Evolutionary conservation across 2,888 invertebrate species (phyloP), one percentile per base, ranked within the genome.

Genomic region (Drosophila maculinotata): DNA sequence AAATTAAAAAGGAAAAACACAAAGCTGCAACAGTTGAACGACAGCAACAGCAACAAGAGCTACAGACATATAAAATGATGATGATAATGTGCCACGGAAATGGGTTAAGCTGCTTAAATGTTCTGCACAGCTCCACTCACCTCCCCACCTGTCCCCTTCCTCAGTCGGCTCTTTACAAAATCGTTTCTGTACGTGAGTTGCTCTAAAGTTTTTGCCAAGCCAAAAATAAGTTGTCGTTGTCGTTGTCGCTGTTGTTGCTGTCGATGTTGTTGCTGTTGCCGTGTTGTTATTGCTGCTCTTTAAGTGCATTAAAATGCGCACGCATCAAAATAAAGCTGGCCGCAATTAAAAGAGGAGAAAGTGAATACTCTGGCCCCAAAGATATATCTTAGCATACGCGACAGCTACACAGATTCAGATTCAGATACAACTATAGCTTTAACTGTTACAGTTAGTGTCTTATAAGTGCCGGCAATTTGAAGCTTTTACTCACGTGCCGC

Each of bases 41-140:
- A 72, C 63, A 62, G 20, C 63, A 42, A 10, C 53, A 57, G n/a
- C 44, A 53, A 10, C 45, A 57, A 39, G 57, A 67, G 45, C 70
- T 57, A 33, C 62, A 62, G 8, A 75, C 52, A 58, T 44, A 64
- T 69, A 59, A 70, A 76, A 77, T 74, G 71, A 64, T 75, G 75
- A 87, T 78, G 78, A 73, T 87, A 78, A 87, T 82, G 81, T 79
- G 85, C 51, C 78, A 62, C 82, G 85, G 87, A 83, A 87, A 87
- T 83, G 87, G 82, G 82, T 87, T 83, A 83, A 83, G 87, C 79
- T 78, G 74, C 87, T 85, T 83, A 87, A 83, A 83, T 80, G 79
- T 79, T 87, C 82, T 83, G 60, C 63, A 57, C 51, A 54, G 49
- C 58, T 42, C 47, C 10, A 35, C 44, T 41, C 41, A 26, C 10